Conservation (phyloP, 2,113 vertebrate genomes). For the Notarius quadriscutis region DNA sequence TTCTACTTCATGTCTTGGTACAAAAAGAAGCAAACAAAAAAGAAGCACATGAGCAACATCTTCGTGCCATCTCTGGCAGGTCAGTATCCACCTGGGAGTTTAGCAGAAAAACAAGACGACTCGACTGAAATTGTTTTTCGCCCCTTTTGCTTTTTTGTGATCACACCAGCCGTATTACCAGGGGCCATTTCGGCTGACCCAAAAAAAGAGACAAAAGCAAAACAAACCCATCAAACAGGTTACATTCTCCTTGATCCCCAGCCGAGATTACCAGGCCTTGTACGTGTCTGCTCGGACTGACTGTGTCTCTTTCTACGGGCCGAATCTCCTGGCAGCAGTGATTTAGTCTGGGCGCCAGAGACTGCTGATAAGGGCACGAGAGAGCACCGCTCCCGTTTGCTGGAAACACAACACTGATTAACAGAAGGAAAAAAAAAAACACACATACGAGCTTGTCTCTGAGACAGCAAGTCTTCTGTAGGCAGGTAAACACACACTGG, state of each 20-base stretch:
- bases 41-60: conserved; percentile 2
- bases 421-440: not conserved
- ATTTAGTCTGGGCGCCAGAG: conserved; percentile 30
- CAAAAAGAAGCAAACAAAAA: not conserved
- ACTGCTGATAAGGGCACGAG: conserved; percentile 44
- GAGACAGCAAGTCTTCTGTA: conserved; percentile 24
- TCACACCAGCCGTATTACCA: conserved; percentile 39
- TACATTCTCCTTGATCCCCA: conserved; percentile 41
- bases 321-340: conserved; percentile 42
- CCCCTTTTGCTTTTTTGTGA: conserved; percentile 24
- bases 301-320: conserved; percentile 27
- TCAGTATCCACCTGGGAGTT: conserved; percentile 40
- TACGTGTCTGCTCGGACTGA: conserved; percentile 22
- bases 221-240: conserved; percentile 42
- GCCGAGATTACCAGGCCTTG: conserved; percentile 35
- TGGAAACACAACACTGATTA: conserved; percentile 45
- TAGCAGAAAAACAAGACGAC: conserved; percentile 11
- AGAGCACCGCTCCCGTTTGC: conserved; percentile 10
- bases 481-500: conserved; percentile 30
- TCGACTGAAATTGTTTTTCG: conserved; percentile 28
- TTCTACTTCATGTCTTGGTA: conserved; percentile 10
- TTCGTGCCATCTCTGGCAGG: conserved; percentile 38
- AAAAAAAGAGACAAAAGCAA: conserved; percentile 23
- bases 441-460: not conserved
- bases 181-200: conserved; percentile 28